phyloP scores from a whole-genome alignment of 2,888 invertebrate genomes.

The Pterobdella sp. region DNA sequence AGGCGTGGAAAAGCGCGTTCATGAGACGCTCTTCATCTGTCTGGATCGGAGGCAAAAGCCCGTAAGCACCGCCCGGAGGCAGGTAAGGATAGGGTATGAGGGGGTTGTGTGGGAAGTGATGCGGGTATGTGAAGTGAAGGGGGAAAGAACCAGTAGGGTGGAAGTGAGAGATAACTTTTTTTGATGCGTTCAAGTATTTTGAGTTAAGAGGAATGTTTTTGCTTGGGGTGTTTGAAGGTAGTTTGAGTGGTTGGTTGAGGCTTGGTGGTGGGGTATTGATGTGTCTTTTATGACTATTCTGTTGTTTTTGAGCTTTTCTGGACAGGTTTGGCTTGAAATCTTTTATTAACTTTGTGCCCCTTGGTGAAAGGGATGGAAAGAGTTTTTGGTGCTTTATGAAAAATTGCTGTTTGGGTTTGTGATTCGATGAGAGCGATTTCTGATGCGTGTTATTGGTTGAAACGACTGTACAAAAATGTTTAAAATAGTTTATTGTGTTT shows the following conservation, averaged over 20 bases:
- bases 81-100: not conserved
- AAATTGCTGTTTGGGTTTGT: too few relatives aligned
- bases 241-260: not conserved
- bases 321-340: not conserved
- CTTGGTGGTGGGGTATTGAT: not conserved
- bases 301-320: not conserved
- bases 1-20: slow-evolving; percentile 33
- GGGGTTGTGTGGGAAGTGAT: not conserved
- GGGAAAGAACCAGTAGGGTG: not conserved
- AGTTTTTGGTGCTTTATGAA: too few relatives aligned
- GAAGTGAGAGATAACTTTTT: not conserved
- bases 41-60: not conserved
- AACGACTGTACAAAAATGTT: too few relatives aligned
- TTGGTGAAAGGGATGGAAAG: too few relatives aligned
- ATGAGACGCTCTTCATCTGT: slow-evolving; percentile 37
- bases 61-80: not conserved
- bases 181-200: not conserved
- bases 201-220: not conserved
- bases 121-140: not conserved
- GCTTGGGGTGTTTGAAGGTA: not conserved
- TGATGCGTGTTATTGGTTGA: too few relatives aligned
- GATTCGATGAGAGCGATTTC: too few relatives aligned
- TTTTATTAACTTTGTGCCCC: too few relatives aligned
- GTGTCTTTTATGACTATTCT: not conserved
- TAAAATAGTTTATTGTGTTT: too few relatives aligned